Conservation (phyloP, 2,797 vertebrate genomes). For the Pseudochirops corinnae region DNA sequence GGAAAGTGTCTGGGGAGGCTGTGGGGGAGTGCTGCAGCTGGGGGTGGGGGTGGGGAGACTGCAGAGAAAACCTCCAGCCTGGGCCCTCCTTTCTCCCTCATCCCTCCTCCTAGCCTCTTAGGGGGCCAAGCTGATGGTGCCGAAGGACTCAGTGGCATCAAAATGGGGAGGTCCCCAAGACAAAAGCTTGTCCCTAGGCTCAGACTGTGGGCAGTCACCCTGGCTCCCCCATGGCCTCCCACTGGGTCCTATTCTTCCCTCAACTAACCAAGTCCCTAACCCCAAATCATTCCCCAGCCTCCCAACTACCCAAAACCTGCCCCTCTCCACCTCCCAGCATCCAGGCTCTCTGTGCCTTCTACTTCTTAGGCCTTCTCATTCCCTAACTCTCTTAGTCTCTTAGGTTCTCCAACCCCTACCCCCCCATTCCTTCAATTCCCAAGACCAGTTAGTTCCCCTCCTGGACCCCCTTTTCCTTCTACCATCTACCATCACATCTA, state of each 20-base stretch:
- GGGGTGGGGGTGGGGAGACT: not conserved
- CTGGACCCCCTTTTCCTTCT: not conserved
- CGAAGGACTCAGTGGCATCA: not conserved
- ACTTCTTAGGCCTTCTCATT: not conserved
- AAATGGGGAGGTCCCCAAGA: not conserved
- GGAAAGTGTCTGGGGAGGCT: constrained; percentile 25
- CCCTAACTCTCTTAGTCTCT: not conserved
- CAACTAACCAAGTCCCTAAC: not conserved
- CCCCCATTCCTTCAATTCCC: not conserved
- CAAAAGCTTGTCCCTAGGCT: not conserved
- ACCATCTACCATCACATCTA: not conserved
- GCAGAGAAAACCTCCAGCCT: not conserved
- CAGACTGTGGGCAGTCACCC: not conserved
- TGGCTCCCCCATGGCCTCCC: not conserved
- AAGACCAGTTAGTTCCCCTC: not conserved
- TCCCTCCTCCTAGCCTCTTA: not conserved
- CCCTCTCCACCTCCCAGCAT: not conserved
- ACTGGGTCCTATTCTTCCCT: not conserved
- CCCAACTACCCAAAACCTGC: not conserved
- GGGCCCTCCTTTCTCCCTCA: not conserved
- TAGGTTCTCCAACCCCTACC: not conserved
- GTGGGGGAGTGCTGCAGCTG: not conserved
- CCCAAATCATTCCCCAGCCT: not conserved
- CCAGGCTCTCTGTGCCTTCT: not conserved
- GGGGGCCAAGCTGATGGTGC: not conserved